Base-by-base conservation (phyloP, 2,888 invertebrate genomes). In the Parasteatoda lunata region DNA sequence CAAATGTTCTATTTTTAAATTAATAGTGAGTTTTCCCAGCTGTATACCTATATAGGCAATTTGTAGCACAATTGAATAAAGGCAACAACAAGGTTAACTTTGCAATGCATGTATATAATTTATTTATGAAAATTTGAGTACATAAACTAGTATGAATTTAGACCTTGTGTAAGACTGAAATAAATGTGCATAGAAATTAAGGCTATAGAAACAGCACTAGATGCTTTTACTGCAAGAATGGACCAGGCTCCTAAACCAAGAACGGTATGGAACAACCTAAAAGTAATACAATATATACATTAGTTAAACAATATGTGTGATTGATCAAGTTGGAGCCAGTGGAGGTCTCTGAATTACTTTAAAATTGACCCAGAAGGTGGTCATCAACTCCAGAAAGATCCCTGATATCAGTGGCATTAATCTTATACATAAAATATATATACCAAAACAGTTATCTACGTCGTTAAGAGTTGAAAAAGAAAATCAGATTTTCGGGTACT, bases 151-250 rank as follows among this genome's bases (percentile, higher is more conserved):
- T 87, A 89, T n/a, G 89, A 87, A 72, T 89, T 89, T 11, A 89
- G 80, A 11, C 72, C 83, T 76, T 89, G 89, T 11, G 89, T 82
- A 48, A 90, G 72, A 73, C 84, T 89, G 47, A 89, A 95, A 91
- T 96, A 96, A 91, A 96, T 94, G 88, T 95, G 95, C 68, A 96
- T 92, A 2, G 96, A 94, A 15, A 95, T 93, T 71, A 94, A 93
- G 3, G 95, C 95, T 80, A 95, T 93, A 5, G 94, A 92, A 6
- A 94, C 91, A 4, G 96, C 95, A 80, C 95, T 94, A 0, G 94
- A 89, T 0, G 95, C 95, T 91, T 95, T 95, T 79, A 96, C 91
- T 1, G 94, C 93, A 76, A 96, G 93, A 49, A 94, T 93, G 6
- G 94, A 92, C 96, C 96, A 96, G 0, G 95, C 94, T 15, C 94